Conservation (phyloP, 2,113 vertebrate species). For the Daubentonia madagascariensis region DNA sequence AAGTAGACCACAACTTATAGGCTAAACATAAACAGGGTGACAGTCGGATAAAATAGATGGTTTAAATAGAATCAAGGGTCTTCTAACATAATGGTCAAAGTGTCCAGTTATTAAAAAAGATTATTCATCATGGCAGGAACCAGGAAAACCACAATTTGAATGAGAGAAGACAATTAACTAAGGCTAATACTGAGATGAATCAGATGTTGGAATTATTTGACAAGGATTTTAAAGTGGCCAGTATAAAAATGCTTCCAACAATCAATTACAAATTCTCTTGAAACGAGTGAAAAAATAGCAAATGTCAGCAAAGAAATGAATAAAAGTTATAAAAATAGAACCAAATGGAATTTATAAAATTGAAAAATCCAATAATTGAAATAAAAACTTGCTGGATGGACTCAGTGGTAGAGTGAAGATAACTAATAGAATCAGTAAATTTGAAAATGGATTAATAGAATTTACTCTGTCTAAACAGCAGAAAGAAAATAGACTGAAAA, state of each 20-base stretch:
- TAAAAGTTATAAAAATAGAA: not conserved
- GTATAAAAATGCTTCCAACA: conserved; percentile 17
- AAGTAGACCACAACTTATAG: not conserved
- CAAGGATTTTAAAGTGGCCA: not conserved
- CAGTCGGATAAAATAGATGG: not conserved
- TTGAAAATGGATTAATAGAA: not conserved
- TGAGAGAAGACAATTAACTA: not conserved
- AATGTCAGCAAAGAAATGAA: not conserved
- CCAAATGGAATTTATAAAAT: not conserved
- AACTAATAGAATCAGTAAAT: not conserved
- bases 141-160: not conserved
- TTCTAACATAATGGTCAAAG: not conserved
- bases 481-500: not conserved
- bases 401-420: not conserved
- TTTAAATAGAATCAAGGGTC: not conserved
- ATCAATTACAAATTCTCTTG: not conserved
- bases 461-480: not conserved
- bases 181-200: not conserved
- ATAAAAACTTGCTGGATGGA: not conserved
- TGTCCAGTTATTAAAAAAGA: not conserved
- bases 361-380: not conserved
- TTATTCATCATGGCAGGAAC: not conserved
- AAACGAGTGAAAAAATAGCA: not conserved
- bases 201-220: not conserved
- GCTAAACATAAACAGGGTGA: not conserved